Conservation (phyloP, 2,797 vertebrate species). For the Loriculus beryllinus region DNA sequence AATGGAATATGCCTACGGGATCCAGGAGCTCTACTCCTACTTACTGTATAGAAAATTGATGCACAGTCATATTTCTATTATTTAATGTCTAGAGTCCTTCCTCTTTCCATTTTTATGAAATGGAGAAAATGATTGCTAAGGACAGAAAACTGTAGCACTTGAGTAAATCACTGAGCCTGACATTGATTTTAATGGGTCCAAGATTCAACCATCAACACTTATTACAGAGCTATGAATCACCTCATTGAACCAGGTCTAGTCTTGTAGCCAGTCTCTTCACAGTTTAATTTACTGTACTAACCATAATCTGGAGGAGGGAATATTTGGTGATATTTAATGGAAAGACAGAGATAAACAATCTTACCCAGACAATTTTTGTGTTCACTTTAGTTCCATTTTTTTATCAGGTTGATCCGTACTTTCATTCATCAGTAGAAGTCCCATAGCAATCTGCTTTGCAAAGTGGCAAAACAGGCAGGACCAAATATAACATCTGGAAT, state of each 20-base stretch:
- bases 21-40: not conserved
- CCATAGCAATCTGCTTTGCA: not conserved
- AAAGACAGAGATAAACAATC: not conserved
- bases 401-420: constrained; percentile 14
- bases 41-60: not conserved
- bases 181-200: constrained; percentile 36
- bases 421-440: constrained; percentile 2
- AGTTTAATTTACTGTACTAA: constrained; percentile 62
- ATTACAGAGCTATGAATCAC: constrained; percentile 16
- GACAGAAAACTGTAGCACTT: not conserved
- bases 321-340: constrained; percentile 15
- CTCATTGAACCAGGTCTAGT: not conserved
- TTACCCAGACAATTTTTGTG: not conserved
- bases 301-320: not conserved
- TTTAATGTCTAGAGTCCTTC: not conserved
- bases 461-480: not conserved
- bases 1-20: not conserved
- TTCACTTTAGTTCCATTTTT: not conserved
- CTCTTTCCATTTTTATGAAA: not conserved
- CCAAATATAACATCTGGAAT: constrained; percentile 46
- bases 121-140: not conserved
- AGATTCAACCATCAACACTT: constrained; percentile 17
- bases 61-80: not conserved
- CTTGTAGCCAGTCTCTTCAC: constrained; percentile 24
- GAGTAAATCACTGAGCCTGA: not conserved